Conservation (phyloP, 64 coral and sea anemone species). For the Montipora foliosa region DNA sequence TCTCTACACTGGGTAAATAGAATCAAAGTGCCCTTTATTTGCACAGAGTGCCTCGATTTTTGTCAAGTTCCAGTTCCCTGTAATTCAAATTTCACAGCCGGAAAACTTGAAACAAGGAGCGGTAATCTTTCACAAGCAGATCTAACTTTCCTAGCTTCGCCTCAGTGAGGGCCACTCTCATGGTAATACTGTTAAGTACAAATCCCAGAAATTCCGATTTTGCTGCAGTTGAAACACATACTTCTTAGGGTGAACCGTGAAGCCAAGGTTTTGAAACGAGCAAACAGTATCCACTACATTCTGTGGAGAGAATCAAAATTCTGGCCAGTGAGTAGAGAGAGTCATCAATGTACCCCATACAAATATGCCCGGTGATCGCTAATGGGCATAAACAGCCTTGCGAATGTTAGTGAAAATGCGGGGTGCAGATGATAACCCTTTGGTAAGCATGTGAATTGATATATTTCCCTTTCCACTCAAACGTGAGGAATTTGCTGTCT, state of each 20-base stretch:
- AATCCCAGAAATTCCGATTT: neutral
- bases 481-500: neutral
- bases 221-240: neutral
- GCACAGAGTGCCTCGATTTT: neutral
- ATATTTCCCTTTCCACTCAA: neutral
- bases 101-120: conserved; percentile 21
- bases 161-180: neutral
- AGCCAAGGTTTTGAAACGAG: conserved; percentile 13
- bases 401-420: neutral
- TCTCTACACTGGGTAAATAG: neutral
- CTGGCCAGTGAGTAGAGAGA: neutral
- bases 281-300: conserved; percentile 31
- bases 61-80: neutral
- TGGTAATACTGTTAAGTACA: neutral
- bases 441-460: neutral
- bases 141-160: neutral
- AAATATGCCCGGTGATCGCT: neutral
- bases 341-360: conserved; percentile 15
- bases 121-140: conserved; percentile 24
- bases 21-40: neutral
- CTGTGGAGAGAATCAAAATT: neutral
- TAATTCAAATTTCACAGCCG: conserved; percentile 35
- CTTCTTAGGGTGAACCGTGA: conserved; percentile 6
- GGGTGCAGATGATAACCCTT: neutral
- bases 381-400: neutral